A percentile compares a stretch with the other conserved stretches of the same genome.
Conservation (phyloP, 2,113 vertebrate genomes). For the Catagonus wagneri region DNA sequence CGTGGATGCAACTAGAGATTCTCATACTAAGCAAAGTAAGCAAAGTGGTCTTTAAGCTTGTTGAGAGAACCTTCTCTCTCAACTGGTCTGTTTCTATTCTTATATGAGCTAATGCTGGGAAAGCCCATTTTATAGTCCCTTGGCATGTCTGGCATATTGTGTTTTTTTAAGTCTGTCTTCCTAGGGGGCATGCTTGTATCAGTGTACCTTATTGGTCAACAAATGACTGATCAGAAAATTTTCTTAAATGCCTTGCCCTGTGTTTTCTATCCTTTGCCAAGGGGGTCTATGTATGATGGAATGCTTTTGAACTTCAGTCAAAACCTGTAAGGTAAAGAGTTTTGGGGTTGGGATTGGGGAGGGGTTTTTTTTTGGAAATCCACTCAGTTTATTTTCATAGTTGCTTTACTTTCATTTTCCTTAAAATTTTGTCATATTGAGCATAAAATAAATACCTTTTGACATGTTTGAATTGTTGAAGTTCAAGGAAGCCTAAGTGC, state of each 20-base stretch:
- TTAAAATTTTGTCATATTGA: not conserved
- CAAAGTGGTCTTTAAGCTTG: not conserved
- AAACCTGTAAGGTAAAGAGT: not conserved
- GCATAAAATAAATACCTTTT: conserved; percentile 13
- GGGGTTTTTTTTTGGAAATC: not conserved
- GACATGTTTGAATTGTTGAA: not conserved
- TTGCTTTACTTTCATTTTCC: conserved; percentile 4
- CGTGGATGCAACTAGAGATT: too few species aligned
- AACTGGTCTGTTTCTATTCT: not conserved
- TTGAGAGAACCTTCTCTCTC: not conserved
- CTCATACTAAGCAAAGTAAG: too few species aligned
- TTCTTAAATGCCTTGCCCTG: not conserved
- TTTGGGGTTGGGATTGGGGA: too few species aligned
- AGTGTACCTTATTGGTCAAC: not conserved
- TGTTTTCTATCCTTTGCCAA: not conserved
- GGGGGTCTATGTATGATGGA: not conserved
- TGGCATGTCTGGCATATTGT: not conserved
- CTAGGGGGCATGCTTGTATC: not conserved
- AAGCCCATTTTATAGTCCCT: not conserved
- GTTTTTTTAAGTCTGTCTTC: not conserved
- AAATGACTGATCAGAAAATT: not conserved
- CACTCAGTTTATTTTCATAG: not conserved
- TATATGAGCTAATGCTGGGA: not conserved
- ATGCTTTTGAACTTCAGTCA: not conserved
- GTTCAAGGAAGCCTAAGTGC: not conserved